phyloP scores from a whole-genome alignment of 2,888 invertebrate species.

The Chymomyza amoena region DNA sequence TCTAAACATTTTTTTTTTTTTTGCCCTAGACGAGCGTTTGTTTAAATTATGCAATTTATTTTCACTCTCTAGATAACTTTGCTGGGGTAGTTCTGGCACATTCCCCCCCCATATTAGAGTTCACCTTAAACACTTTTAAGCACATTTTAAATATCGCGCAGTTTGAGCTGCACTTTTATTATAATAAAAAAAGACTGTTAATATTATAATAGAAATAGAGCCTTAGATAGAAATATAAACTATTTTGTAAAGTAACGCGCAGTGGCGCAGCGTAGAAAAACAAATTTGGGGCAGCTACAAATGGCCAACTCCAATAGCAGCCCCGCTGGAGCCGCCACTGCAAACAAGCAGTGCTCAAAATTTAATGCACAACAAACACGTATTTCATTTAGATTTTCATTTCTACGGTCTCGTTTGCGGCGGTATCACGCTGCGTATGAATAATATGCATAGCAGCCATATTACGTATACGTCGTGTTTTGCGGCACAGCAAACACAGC shows the following conservation, averaged over 20 bases:
- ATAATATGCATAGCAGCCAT: conserved; percentile 44
- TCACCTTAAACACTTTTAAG: not conserved
- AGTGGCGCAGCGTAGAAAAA: too few relatives aligned
- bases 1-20: not conserved
- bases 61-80: not conserved
- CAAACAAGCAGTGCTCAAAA: conserved; percentile 57
- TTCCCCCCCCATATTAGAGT: not conserved
- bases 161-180: not conserved
- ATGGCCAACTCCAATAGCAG: too few relatives aligned
- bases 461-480: conserved; percentile 55
- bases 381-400: conserved; percentile 49
- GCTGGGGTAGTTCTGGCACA: not conserved
- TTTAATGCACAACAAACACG: conserved; percentile 60
- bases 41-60: not conserved
- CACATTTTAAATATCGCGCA: not conserved
- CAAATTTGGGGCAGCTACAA: too few relatives aligned
- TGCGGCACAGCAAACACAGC: not conserved
- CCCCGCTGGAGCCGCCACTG: conserved; percentile 17
- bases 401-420: conserved; percentile 28
- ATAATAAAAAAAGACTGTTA: too few relatives aligned
- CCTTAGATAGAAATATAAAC: too few relatives aligned
- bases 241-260: too few relatives aligned
- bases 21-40: not conserved
- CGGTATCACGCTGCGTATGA: conserved; percentile 68
- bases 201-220: too few relatives aligned